Evolutionary conservation across 2,797 vertebrate genomes (phyloP).

Genomic region (Glossophaga mutica): DNA sequence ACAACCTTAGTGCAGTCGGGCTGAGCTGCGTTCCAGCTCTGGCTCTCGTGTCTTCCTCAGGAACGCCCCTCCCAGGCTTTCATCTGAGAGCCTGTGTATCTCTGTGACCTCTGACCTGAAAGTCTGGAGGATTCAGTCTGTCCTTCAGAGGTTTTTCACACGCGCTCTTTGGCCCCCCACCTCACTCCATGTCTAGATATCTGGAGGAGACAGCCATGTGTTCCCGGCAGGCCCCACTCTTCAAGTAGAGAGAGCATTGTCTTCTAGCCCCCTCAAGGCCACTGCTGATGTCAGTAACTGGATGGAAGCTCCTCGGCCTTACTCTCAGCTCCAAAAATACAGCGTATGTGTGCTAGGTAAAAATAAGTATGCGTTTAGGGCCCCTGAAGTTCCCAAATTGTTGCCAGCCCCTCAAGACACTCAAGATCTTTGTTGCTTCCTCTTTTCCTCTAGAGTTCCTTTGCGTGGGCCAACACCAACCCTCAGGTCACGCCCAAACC

Average conservation of each 20-base stretch:
- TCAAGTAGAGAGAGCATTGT: not conserved
- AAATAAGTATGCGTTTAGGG: not conserved
- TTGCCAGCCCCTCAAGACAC: not conserved
- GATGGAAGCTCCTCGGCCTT: not conserved
- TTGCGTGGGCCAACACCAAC: not conserved
- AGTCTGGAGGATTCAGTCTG: not conserved
- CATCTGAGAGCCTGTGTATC: not conserved
- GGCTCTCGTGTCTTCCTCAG: not conserved
- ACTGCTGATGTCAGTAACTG: not conserved
- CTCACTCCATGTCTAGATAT: not conserved
- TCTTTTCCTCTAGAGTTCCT: not conserved
- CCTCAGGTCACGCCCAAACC: not conserved
- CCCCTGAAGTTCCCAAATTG: not conserved
- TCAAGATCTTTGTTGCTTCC: not conserved
- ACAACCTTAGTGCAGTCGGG: not conserved
- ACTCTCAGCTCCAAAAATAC: not conserved
- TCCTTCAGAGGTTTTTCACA: not conserved
- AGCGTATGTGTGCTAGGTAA: not conserved
- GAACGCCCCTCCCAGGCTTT: not conserved
- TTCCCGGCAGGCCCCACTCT: not conserved
- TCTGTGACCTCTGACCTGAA: not conserved
- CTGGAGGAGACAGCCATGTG: not conserved
- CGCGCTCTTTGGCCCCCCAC: not conserved
- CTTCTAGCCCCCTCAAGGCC: not conserved
- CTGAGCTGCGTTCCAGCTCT: not conserved